A percentile compares a stretch with the other conserved stretches of the same genome.
Conservation (phyloP, 1,140 invertebrate genomes). For the Drosophila arawakana region DNA sequence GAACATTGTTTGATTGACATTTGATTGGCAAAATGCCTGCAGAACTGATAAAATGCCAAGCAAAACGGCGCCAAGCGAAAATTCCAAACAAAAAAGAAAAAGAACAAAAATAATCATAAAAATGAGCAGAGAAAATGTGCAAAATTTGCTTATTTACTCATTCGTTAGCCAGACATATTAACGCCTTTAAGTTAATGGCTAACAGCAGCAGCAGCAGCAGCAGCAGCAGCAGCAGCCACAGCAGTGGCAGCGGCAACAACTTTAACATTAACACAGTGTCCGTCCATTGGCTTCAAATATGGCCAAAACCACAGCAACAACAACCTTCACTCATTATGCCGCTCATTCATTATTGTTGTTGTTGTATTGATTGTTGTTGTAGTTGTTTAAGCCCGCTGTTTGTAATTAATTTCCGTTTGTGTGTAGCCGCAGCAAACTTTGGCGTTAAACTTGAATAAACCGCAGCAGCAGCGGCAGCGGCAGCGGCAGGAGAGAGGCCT, state of each 20-base stretch:
- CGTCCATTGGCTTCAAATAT: conserved; percentile 36
- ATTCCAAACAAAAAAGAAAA: conserved; percentile 14
- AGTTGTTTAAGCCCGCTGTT: conserved; percentile 73
- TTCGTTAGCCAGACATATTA: conserved; percentile 51
- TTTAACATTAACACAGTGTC: conserved; percentile 13
- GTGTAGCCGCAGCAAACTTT: conserved; percentile 73
- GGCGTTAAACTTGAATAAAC: conserved; percentile 70
- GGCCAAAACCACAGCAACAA: conserved; percentile 38
- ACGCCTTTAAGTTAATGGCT: conserved; percentile 69
- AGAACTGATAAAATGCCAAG: conserved; percentile 72
- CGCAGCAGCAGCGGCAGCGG: conserved; percentile 44
- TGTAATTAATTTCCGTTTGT: conserved; percentile 83
- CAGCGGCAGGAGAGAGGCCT: conserved; percentile 21
- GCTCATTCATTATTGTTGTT: conserved; percentile 70
- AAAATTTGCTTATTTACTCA: conserved; percentile 63
- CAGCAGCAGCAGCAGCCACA: background rate
- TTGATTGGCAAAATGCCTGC: conserved; percentile 72
- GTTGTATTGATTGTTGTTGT: conserved; percentile 31
- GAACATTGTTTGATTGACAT: conserved; percentile 80
- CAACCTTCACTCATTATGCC: conserved; percentile 73
- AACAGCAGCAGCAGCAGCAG: conserved; percentile 30
- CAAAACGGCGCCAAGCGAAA: conserved; percentile 62
- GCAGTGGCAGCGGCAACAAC: conserved; percentile 19
- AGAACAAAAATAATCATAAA: conserved; percentile 23
- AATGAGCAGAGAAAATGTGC: conserved; percentile 10